Evolutionary conservation across 2,113 vertebrate species (phyloP), one percentile per base, ranked within the genome.

Genomic region (Gasterosteus aculeatus): DNA sequence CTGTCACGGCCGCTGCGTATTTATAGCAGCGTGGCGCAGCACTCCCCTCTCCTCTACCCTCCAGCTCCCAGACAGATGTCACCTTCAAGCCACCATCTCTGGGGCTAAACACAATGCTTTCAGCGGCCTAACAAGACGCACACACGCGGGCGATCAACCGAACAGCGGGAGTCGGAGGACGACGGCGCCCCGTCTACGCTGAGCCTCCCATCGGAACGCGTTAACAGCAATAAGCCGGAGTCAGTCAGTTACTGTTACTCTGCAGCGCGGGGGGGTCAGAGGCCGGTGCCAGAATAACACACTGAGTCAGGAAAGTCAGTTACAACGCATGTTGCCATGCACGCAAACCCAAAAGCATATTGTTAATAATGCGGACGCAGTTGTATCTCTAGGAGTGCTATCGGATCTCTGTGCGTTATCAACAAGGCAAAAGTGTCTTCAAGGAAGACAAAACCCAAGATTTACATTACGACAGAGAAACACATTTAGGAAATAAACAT

Each of bases 81-180:
- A 94, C 93, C 92, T 93, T 94, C 91, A 92, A 92, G 91, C 85
- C 88, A 80, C 69, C 78, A 46, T 93, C 91, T 93, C 88, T 77
- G 85, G 84, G 86, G 89, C 85, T 86, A 90, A 91, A 94, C 85
- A 86, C 68, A 71, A 68, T 58, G 81, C 86, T 88, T 89, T 91
- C 89, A 88, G 80, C 79, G 65, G 83, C 70, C 87, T 88, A 91
- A 91, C 85, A 86, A 93, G 89, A 77, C 7, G 14, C 56, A 19
- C 80, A 61, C 49, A 69, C 80, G 78, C 83, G 56, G 72, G 70
- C 82, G 81, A 88, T 82, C 84, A 87, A 60, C 69, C 80, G 38
- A 85, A 83, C 88, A 87, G 82, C 88, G 63, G 71, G 69, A 85
- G 67, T 89, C 70, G 22, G 75, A 90, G 82, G 81, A 89, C 83